Evolutionary conservation across 2,888 invertebrate genomes (phyloP).

Genomic region (Hydrotaea cyrtoneurina): DNA sequence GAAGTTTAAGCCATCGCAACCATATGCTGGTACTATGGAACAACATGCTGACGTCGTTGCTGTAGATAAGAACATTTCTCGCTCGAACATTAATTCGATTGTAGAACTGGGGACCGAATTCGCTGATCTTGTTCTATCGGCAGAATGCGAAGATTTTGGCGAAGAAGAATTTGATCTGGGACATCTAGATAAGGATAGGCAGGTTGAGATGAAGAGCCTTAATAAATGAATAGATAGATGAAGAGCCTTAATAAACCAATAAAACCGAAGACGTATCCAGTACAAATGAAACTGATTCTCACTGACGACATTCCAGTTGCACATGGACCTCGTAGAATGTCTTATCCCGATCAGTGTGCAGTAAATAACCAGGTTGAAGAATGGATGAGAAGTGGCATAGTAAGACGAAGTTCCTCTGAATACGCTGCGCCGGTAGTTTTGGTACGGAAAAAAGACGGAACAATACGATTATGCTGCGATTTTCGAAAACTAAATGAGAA

Average conservation of each 20-base stretch:
- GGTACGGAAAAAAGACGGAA: no score
- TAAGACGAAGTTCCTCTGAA: no score
- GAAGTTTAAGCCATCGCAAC: slow-evolving; percentile 24
- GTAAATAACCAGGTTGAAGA: slow-evolving; percentile 23
- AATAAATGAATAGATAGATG: no score
- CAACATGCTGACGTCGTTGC: background rate
- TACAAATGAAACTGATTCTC: slow-evolving; percentile 44
- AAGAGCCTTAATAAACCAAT: background rate
- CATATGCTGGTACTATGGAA: no score
- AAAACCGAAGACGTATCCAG: background rate
- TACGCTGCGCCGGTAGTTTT: no score
- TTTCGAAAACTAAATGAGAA: no score
- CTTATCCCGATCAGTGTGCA: no score
- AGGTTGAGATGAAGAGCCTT: background rate
- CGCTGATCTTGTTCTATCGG: background rate
- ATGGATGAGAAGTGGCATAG: no score
- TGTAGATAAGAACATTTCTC: background rate
- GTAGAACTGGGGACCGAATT: background rate
- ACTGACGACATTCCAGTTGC: slow-evolving; percentile 53
- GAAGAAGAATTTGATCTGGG: background rate
- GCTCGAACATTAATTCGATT: background rate
- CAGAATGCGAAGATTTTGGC: background rate
- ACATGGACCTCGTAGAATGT: slow-evolving; percentile 68
- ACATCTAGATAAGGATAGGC: background rate
- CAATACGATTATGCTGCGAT: no score